Evolutionary conservation across 2,888 invertebrate genomes (phyloP).

Genomic region (Galerucella calmariensis): DNA sequence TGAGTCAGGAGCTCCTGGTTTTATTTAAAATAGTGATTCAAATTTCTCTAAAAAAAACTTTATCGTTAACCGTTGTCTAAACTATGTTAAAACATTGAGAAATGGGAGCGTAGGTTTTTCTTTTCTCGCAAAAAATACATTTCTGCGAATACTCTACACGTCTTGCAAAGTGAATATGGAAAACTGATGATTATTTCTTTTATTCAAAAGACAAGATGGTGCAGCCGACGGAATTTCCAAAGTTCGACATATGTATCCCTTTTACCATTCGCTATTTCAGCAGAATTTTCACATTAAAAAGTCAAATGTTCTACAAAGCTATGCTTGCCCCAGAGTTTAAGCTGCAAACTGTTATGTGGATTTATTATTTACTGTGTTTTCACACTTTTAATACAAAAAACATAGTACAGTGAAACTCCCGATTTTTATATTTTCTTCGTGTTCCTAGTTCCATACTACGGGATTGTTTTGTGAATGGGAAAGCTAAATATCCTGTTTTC

Average conservation of each 20-base stretch:
- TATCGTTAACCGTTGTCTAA: too few species aligned
- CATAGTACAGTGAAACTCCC: neutral
- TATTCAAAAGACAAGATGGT: slow-evolving; percentile 48
- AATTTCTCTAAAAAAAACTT: neutral
- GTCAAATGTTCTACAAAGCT: slow-evolving; percentile 42
- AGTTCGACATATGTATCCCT: slow-evolving; percentile 55
- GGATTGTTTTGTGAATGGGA: too few species aligned
- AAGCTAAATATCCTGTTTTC: too few species aligned
- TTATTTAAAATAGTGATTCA: too few species aligned
- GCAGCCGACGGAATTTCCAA: slow-evolving; percentile 54
- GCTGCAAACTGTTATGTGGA: neutral
- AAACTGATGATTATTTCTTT: slow-evolving; percentile 8
- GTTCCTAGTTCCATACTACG: too few species aligned
- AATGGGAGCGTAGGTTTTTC: too few species aligned
- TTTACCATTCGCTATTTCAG: slow-evolving; percentile 54
- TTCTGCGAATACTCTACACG: neutral
- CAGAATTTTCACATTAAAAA: slow-evolving; percentile 54
- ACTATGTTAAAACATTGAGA: too few species aligned
- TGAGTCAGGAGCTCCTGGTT: too few species aligned
- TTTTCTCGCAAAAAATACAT: neutral
- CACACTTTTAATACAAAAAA: neutral
- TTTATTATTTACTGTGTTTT: neutral
- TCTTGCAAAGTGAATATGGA: neutral
- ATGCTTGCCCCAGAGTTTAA: slow-evolving; percentile 10
- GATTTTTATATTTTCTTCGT: neutral